These are phyloP conservation scores for pig (Sus scrofa) DNA, from an alignment of 2,113 vertebrate genomes.

Conservation along the genomic window T2T-Sscrofa CM000813.6:115883001-115883500, in stretches of 20 bases:
- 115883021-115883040: neutral
- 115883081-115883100: neutral
- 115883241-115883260: neutral
- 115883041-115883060: neutral
- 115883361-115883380: neutral
- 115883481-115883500: neutral
- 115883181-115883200: neutral
- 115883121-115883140: neutral
- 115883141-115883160: neutral
- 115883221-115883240: neutral
- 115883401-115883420: neutral
- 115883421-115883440: neutral
- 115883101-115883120: neutral
- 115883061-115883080: neutral
- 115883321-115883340: neutral
- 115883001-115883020: neutral
- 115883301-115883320: neutral
- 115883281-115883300: neutral
- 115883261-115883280: neutral
- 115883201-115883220: neutral
- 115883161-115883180: neutral
- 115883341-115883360: neutral
- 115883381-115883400: rapidly evolving
- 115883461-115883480: neutral
- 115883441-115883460: neutral